These are phyloP conservation scores for Enteromius radiatus DNA, from an alignment of 2,797 vertebrate species.

Conservation along the genomic window DNA sequence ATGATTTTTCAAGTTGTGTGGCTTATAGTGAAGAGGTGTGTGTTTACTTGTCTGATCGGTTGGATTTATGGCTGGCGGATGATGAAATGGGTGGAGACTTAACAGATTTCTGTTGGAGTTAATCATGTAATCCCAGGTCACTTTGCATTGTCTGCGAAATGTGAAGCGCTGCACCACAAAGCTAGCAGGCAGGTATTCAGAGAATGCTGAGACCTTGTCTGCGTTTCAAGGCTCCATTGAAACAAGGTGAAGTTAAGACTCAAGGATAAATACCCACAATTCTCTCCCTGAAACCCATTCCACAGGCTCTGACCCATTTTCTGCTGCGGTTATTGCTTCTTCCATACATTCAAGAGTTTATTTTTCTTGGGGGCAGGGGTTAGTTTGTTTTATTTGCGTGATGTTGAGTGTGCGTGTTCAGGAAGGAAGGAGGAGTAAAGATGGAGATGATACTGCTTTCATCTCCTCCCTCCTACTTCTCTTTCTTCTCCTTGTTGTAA, in stretches of 20 bases:
- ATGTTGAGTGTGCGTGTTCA: constrained; percentile 38
- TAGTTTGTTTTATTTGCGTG: constrained; percentile 4
- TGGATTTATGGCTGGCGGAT: neutral
- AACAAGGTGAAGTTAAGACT: constrained; percentile 4
- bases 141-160: constrained; percentile 15
- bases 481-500: constrained; percentile 20
- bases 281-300: neutral
- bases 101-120: neutral
- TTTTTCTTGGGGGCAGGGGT: neutral
- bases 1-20: neutral
- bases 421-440: constrained; percentile 62
- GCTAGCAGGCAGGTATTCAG: constrained; percentile 63
- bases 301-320: neutral
- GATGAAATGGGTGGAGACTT: constrained; percentile 1
- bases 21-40: neutral
- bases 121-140: neutral
- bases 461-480: constrained; percentile 9
- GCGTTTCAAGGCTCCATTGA: constrained; percentile 47
- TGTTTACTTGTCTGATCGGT: neutral
- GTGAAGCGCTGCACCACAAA: neutral
- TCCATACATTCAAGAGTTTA: neutral
- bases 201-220: constrained; percentile 67
- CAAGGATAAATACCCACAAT: constrained; percentile 42
- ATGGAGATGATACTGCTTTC: constrained; percentile 19
- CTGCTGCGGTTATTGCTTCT: neutral